Base-by-base conservation (phyloP, 2,888 invertebrate genomes). In the Cosmopolites sordidus region DNA sequence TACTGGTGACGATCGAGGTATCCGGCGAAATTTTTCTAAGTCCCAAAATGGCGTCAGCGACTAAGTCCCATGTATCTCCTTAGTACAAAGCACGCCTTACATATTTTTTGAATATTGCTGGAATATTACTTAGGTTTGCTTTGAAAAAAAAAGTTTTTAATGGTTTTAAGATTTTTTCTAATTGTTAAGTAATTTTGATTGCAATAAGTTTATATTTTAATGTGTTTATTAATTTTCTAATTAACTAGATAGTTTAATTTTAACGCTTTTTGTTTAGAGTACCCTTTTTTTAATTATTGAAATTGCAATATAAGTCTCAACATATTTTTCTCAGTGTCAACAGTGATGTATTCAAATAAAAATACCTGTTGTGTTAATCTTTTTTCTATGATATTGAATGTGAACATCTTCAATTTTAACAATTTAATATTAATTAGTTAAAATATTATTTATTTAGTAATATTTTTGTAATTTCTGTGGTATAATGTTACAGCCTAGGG, bases 11-110 rank as follows among this genome's bases (percentile, higher is more conserved):
- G 44, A 41, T 43, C 74, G 72, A 68, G 66, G 67, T 69, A 68
- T 69, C 64, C 71, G 71, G 57, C 55, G 53, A 78, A 81, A 81
- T 75, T 81, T 80, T 81, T 82, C 81, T 81, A 87, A 87, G 87
- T 87, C 86, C 86, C 84, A 87, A 87, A 85, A 89, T 88, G 88
- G 88, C 88, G 88, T 84, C 87, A 83, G 81, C 79, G 79, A 79
- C 79, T 80, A 81, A 84, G 82, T 83, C 81, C 82, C 79, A 75
- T 74, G 75, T 77, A 61, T 62, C 43, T 48, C 39, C 42, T 41
- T 48, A 44, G 30, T 54, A 56, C 27, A 48, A 51, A 51, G 47
- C 51, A 52, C 48, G 48, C 41, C 45, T 15, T 43, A 22, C 42
- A 9, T 48, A 16, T 29, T 53, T n/a, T 56, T 57, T 46, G 12